Evolutionary conservation across 2,888 invertebrate species (phyloP).

Genomic region (Stenodema calcarata): DNA sequence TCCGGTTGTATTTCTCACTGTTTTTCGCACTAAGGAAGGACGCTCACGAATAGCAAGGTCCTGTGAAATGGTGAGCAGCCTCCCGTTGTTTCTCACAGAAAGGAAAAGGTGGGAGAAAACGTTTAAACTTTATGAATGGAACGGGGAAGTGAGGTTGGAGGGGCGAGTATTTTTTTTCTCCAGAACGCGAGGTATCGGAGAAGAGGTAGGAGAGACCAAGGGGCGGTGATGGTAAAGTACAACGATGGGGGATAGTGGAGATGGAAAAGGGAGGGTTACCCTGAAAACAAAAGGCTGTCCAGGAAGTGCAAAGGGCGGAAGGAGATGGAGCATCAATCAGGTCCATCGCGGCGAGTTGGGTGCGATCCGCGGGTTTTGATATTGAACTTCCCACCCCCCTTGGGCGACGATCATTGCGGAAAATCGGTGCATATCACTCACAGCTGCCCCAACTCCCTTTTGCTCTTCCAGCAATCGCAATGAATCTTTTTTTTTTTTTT

Average conservation of each 20-base stretch:
- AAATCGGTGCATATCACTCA: conserved; percentile 36
- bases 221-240: background rate
- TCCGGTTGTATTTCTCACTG: background rate
- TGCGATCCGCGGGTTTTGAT: conserved; percentile 20
- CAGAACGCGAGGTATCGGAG: background rate
- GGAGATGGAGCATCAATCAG: conserved; percentile 44
- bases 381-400: conserved; percentile 10
- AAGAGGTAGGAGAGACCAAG: background rate
- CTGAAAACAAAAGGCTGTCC: conserved; percentile 19
- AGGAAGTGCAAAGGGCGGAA: conserved; percentile 40
- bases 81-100: background rate
- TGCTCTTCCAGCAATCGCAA: background rate
- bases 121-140: conserved; percentile 31
- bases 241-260: background rate
- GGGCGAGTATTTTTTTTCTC: no score
- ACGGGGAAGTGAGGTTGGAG: background rate
- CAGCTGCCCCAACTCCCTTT: background rate
- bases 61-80: background rate
- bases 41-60: background rate
- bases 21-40: background rate
- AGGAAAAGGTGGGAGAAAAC: conserved; percentile 8
- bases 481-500: no score
- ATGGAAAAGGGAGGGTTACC: background rate
- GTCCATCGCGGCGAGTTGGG: conserved; percentile 27
- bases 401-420: conserved; percentile 24